Percentiles rank a stretch among this genome's conserved stretches.
Conservation (phyloP, 2,113 vertebrate genomes). For the Cervus canadensis region DNA sequence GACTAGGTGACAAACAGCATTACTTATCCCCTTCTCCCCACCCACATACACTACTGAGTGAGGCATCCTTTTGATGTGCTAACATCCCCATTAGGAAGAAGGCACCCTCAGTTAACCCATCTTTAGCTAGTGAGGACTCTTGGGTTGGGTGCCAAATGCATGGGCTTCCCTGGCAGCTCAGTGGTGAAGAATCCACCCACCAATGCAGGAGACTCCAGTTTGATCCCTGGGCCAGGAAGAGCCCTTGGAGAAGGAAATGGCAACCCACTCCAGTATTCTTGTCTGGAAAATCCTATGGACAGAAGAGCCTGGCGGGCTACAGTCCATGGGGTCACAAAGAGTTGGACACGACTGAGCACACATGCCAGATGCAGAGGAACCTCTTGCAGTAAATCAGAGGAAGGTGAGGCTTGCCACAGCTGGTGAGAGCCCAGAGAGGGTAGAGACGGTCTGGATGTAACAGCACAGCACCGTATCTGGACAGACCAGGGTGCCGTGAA, state of each 20-base stretch:
- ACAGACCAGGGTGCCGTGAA: too few relatives aligned
- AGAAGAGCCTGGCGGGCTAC: neutral
- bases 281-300: neutral
- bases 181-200: neutral
- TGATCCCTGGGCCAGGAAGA: neutral
- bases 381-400: neutral
- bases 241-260: neutral
- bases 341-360: neutral
- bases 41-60: neutral
- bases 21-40: neutral
- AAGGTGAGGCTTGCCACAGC: neutral
- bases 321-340: neutral
- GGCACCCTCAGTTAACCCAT: neutral
- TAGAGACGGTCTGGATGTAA: neutral
- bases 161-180: neutral
- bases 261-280: neutral
- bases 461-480: accelerated
- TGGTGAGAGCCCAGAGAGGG: neutral
- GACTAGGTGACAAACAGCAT: neutral
- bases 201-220: neutral
- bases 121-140: neutral
- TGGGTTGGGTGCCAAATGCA: neutral
- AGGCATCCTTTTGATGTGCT: neutral
- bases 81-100: neutral
- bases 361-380: neutral